Base-by-base conservation (phyloP, 2,888 invertebrate genomes). In the Marronus borbonicus region DNA sequence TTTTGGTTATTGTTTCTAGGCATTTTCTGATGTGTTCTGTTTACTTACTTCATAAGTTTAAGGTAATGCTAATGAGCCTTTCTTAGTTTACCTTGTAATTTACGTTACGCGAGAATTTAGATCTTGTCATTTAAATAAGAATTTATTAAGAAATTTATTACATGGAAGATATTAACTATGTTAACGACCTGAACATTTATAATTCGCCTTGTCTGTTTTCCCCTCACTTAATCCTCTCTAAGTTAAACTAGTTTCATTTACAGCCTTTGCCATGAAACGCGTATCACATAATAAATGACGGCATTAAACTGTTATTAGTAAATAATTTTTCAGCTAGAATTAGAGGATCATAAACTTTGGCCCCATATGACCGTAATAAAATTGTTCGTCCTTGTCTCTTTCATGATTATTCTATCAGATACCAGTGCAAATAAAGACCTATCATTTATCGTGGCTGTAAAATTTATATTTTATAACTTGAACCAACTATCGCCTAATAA, bases 401-500 rank as follows among this genome's bases (percentile, higher is more conserved):
- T 24, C 17, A 50, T 68, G 50, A 68, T 50, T 68, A 68, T 68
- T 68, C 68, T 3, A 68, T 7, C 50, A 49, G 28, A 20, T 28
- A 68, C 14, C 20, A 49, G 49, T 50, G 49, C 10, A 14, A 20
- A 24, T 68, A 68, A 44, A 44, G 66, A 44, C 24, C 20, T 2
- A 66, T 66, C 17, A 66, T 44, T 44, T 68, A 68, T 68, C 28
- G 49, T 24, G 1, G 14, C 28, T 20, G 12, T 24, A 12, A 50
- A 68, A 68, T 68, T 66, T 66, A 28, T 68, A 50, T 36, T 68
- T 68, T 68, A 68, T 68, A 52, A 68, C 50, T 14, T 5, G 20
- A 50, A 28, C 50, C 12, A 68, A 49, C 68, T 50, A 68, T 50
- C 20, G 24, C 7, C 1, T 50, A 14, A 14, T 68, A 50, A 68